Base-by-base conservation (phyloP, 2,888 invertebrate genomes). In the Pollenia griseotomentosa region DNA sequence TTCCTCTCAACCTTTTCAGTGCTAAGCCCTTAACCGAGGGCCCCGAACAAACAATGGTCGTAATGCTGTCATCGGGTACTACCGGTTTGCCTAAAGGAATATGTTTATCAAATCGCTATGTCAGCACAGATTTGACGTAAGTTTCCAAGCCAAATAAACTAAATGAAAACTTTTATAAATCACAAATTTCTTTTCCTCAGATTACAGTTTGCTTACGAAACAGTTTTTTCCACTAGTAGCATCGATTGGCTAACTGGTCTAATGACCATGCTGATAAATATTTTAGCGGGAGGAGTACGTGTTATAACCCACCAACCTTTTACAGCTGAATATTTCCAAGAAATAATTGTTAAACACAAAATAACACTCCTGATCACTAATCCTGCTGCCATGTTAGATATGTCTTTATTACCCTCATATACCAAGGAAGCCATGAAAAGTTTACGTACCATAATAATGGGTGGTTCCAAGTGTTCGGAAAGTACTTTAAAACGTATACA, bases 311-410 rank as follows among this genome's bases (percentile, higher is more conserved):
- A 88, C 12, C 88, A 89, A 40, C 88, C 90, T 9, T 91, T 91
- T 16, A 75, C 84, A 7, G 89, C 91, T 0, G 89, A 90, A 82
- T 79, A 90, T 44, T 89, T 92, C 59, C 88, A 91, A 0, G 55
- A 89, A 2, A 14, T 92, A 68, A 90, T 91, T 5, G 82, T 89
- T 40, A 89, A 90, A 81, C 92, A 92, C 70, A 89, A 90, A 71
- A 89, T 92, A 6, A 90, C 89, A 44, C 89, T 89, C 40, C 83
- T 89, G 0, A 42, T 90, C 0, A 84, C 89, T 7, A 89, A 90
- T 10, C 91, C 92, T 0, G 83, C 90, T 4, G 88, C 90, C 68
- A 53, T 92, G 12, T 89, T 90, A 0, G 87, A 90, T 5, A 16
- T 51, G 12, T 90, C 16, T 10, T 87, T 89, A 8, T 86, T 88